These are phyloP conservation scores for Monochamus alternatus DNA, from an alignment of 2,888 invertebrate genomes.

Conservation along the genomic window DNA sequence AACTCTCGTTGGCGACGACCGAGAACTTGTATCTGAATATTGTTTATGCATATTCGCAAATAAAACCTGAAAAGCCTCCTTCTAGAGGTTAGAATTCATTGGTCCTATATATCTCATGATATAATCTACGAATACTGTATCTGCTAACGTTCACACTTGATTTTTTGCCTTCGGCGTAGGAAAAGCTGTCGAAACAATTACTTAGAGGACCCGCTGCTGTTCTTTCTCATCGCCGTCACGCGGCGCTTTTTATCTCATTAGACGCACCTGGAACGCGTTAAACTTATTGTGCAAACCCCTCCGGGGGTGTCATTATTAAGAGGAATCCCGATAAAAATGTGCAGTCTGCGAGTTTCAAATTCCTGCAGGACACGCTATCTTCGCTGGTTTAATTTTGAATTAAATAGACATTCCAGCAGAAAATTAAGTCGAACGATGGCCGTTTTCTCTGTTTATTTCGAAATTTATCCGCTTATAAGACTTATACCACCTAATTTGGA, in stretches of 20 bases:
- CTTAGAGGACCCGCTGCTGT: background rate
- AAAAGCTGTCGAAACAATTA: constrained; percentile 2
- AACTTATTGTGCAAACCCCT: constrained; percentile 8
- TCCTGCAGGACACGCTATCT: background rate
- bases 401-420: constrained; percentile 28
- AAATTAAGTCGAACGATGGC: constrained; percentile 19
- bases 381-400: constrained; percentile 27
- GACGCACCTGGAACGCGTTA: constrained; percentile 26
- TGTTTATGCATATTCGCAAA: too few species aligned
- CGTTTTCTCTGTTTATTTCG: background rate
- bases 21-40: too few species aligned
- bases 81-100: too few species aligned
- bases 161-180: too few species aligned
- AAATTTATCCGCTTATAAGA: too few species aligned
- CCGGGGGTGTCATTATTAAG: background rate
- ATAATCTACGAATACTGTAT: too few species aligned
- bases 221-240: constrained; percentile 6
- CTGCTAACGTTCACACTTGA: too few species aligned
- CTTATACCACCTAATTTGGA: too few species aligned
- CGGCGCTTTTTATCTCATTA: constrained; percentile 28
- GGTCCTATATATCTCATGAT: too few species aligned
- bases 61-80: too few species aligned
- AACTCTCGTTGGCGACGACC: too few species aligned
- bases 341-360: background rate
- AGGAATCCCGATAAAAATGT: background rate